Percentiles rank a stretch among this genome's conserved stretches.
These are phyloP conservation scores for Platalea minor DNA, from an alignment of 2,797 vertebrate species.

Conservation along the genomic window DNA sequence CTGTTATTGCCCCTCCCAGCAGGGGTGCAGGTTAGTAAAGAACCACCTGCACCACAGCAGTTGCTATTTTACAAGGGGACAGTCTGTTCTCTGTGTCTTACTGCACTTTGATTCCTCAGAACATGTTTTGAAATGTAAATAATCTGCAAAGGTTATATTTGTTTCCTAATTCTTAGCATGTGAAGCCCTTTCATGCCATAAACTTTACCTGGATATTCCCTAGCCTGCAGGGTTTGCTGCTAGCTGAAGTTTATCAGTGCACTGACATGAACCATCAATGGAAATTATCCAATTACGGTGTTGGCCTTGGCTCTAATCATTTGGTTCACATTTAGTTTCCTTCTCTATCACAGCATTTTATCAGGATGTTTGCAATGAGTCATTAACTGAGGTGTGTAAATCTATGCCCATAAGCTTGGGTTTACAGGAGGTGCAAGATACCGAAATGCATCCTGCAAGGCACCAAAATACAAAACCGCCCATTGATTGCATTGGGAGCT, in stretches of 20 bases:
- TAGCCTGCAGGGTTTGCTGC: neutral
- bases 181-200: neutral
- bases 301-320: neutral
- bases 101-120: neutral
- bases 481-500: accelerated
- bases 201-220: neutral
- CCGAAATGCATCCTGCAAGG: neutral
- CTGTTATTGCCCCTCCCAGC: neutral
- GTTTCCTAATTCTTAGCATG: neutral
- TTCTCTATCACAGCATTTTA: neutral
- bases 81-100: neutral
- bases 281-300: accelerated
- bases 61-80: accelerated
- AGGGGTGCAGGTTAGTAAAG: neutral
- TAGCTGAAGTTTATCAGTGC: neutral
- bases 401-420: accelerated
- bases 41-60: accelerated
- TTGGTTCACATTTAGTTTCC: neutral
- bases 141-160: neutral
- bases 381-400: neutral
- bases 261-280: accelerated
- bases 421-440: neutral
- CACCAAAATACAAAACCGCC: accelerated
- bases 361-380: neutral
- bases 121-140: neutral